phyloP scores from a whole-genome alignment of 2,888 invertebrate genomes.

The Heteromurus nitidus region DNA sequence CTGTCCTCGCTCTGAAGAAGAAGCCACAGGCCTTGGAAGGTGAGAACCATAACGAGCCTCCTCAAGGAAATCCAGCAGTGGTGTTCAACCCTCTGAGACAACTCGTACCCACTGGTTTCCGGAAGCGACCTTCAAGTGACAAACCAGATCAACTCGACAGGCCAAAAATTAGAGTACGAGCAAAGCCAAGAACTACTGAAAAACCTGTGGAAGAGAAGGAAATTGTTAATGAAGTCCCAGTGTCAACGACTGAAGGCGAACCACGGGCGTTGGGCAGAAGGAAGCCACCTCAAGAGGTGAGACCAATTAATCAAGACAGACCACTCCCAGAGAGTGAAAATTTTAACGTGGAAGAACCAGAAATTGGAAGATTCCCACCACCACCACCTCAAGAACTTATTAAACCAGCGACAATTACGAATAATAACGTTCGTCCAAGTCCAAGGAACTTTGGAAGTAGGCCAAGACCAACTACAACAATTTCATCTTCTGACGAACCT shows the following conservation, averaged over 20 bases:
- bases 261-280: slow-evolving; percentile 29
- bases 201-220: not conserved
- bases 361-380: not conserved
- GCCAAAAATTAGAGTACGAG: slow-evolving; percentile 46
- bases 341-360: not conserved
- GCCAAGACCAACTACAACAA: slow-evolving; percentile 30
- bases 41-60: slow-evolving; percentile 33
- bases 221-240: slow-evolving; percentile 36
- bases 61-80: slow-evolving; percentile 40
- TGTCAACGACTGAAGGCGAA: slow-evolving; percentile 41
- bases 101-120: slow-evolving; percentile 56
- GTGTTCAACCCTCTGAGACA: slow-evolving; percentile 52
- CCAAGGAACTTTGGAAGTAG: slow-evolving; percentile 26
- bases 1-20: slow-evolving; percentile 26
- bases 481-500: not conserved
- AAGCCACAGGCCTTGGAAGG: slow-evolving; percentile 37
- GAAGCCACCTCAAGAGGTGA: slow-evolving; percentile 25
- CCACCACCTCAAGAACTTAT: not conserved
- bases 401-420: not conserved
- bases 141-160: slow-evolving; percentile 20
- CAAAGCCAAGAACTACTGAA: slow-evolving; percentile 7
- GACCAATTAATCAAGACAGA: slow-evolving; percentile 14
- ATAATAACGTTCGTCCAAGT: not conserved
- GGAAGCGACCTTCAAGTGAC: slow-evolving; percentile 33
- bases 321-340: not conserved